Base-by-base conservation (phyloP, 2,888 invertebrate genomes). In the Noctua janthe region DNA sequence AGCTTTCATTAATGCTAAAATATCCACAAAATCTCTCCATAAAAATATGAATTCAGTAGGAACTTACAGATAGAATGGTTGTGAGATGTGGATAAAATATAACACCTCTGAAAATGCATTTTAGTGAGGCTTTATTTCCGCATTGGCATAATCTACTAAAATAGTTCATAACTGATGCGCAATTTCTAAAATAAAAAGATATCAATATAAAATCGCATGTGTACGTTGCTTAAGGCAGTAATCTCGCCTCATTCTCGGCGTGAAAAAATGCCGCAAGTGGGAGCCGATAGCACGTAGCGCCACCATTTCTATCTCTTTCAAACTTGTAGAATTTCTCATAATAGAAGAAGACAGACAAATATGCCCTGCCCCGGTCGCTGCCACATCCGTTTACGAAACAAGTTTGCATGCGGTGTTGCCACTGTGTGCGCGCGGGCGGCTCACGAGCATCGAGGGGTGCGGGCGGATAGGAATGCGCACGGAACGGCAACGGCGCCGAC, bases 301-400 rank as follows among this genome's bases (percentile, higher is more conserved):
- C 97, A 97, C 97, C 94, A 93, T 94, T 92, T 91, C 95, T 94
- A 90, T 95, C 96, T 92, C 92, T 90, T 87, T 96, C 92, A 81
- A 75, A 71, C 94, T 29, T 84, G 79, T 85, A 87, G 82, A 86
- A 84, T 80, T 84, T 85, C 77, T 11, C 83, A 87, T 76, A 93
- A 87, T 80, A 91, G 92, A 96, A 90, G 84, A 92, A 92, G 95
- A 95, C 88, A 92, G 93, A 90, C 84, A 89, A 90, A 90, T 82
- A 75, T 94, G 95, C 95, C 96, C 95, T 94, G 97, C 96, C 96
- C 94, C 92, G 96, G 92, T 95, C 94, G 93, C 95, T 97, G 97
- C 97, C 97, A 98, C 97, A 98, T 98, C 98, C 98, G 98, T 97
- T 98, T 97, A 97, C 97, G 97, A 98, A 98, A 98, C 98, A 97